Evolutionary conservation across 1,140 invertebrate species (phyloP), one percentile per base, ranked within the genome.

Genomic region (Thaumatotibia leucotreta): DNA sequence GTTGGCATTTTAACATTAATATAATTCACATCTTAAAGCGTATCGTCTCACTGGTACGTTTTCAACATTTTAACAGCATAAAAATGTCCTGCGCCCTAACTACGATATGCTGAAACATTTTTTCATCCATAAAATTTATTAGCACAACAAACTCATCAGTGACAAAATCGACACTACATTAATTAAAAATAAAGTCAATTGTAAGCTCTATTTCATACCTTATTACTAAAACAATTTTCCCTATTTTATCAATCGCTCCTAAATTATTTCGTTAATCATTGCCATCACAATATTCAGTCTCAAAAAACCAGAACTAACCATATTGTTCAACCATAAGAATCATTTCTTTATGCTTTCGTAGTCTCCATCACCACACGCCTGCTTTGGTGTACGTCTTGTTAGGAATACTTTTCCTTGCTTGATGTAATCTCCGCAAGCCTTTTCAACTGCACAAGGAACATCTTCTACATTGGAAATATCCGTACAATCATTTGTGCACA

Each of bases 301-400:
- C 82, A 80, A 79, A 69, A 20, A 75, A 64, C 78, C 68, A 64
- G 64, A 65, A 52, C 69, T 74, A 69, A 61, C 50, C 70, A 66
- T 69, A 69, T 67, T 66, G 62, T 71, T 66, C 64, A 58, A 63
- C 31, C 14, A 68, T 73, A 67, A 65, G 67, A 85, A 83, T 90
- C 84, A 88, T 88, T 90, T 87, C 64, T 86, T 86, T 79, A 84
- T 77, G 72, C 77, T 83, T 66, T 84, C 79, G 63, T 77, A 86
- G 61, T 86, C 80, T 61, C 72, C 80, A 20, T 88, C 73, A 3
- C 80, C 81, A 49, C 70, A 82, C 10, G 75, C 70, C 8, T 79
- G 71, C 70, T 81, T 84, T 6, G 77, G 77, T 1, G 80, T 82
- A 61, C 86, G 80, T 63, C 88, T 82, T 29, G 78, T 82, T 11